Evolutionary conservation across 2,113 vertebrate genomes (phyloP).

Genomic region (Scomber japonicus): DNA sequence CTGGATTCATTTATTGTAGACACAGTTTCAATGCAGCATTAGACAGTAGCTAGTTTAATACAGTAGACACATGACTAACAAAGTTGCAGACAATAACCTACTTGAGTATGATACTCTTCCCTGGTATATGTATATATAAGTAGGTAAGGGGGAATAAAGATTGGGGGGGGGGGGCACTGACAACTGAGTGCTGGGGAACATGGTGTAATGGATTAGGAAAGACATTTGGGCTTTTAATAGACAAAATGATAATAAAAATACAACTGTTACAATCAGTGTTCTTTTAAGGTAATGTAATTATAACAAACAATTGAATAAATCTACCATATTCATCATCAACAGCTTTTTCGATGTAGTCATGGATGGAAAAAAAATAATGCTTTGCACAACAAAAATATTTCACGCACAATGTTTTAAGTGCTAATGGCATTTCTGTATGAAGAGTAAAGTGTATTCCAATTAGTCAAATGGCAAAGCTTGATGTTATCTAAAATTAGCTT

Average conservation of each 20-base stretch:
- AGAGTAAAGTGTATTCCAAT: constrained; percentile 80
- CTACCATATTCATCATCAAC: constrained; percentile 55
- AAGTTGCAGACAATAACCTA: neutral
- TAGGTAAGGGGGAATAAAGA: neutral
- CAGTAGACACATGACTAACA: neutral
- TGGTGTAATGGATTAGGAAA: constrained; percentile 24
- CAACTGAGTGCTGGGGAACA: neutral
- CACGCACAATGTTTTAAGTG: constrained; percentile 71
- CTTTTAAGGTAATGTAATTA: constrained; percentile 66
- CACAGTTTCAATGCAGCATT: neutral
- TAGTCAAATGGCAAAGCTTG: constrained; percentile 81
- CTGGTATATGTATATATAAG: neutral
- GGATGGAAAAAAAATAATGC: constrained; percentile 58
- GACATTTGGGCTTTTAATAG: constrained; percentile 27
- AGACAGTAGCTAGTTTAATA: neutral
- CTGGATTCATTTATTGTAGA: neutral
- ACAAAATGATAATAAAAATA: constrained; percentile 35
- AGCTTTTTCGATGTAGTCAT: constrained; percentile 59
- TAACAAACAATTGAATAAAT: constrained; percentile 68
- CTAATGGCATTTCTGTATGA: constrained; percentile 76
- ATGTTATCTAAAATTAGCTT: constrained; percentile 84
- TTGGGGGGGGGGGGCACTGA: neutral
- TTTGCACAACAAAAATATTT: constrained; percentile 67
- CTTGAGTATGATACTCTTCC: neutral
- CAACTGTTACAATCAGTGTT: constrained; percentile 43